Evolutionary conservation across 2,797 vertebrate species (phyloP), one percentile per base, ranked within the genome.

Genomic region (Sebastes diaconus): DNA sequence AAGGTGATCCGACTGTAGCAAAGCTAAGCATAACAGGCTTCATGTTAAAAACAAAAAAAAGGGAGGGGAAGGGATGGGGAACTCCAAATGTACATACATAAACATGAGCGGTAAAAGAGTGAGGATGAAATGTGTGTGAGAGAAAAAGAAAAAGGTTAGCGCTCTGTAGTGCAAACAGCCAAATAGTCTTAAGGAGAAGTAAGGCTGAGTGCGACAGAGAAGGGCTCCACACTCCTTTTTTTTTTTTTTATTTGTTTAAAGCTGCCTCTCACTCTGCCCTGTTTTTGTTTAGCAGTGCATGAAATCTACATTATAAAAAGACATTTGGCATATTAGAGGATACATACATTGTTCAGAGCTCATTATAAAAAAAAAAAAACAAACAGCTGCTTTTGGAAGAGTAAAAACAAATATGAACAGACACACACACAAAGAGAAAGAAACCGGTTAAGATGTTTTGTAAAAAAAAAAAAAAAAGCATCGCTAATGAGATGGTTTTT

Each of bases 281-380:
- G 90, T 91, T 93, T 73, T 90, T 73, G 81, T 95, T 95, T 94
- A 97, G 97, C 96, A 97, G 96, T 97, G 96, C 96, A 97, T 96
- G 96, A 96, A 97, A 97, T 90, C 93, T 94, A 92, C 93, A 96
- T 95, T 92, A 96, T 96, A 95, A 92, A 95, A 95, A 94, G 92
- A 96, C 94, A 96, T 97, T 97, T 97, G 96, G 96, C 96, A 98
- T 97, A 96, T 96, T 95, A 95, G 96, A 96, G 92, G 93, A 96
- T 89, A 97, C 94, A 97, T 94, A 95, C 96, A 97, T 95, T 97
- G 96, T 97, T 98, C 97, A 96, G 96, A 96, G 97, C 96, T 97
- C 96, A 92, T 95, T 92, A 95, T 92, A 92, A 65, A 78, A 85
- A 75, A 75, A 29, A 73, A 39, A 96, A 36, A 12, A 0, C 89